Conservation (phyloP, 2,113 vertebrate genomes). For the Crotalus viridis region DNA sequence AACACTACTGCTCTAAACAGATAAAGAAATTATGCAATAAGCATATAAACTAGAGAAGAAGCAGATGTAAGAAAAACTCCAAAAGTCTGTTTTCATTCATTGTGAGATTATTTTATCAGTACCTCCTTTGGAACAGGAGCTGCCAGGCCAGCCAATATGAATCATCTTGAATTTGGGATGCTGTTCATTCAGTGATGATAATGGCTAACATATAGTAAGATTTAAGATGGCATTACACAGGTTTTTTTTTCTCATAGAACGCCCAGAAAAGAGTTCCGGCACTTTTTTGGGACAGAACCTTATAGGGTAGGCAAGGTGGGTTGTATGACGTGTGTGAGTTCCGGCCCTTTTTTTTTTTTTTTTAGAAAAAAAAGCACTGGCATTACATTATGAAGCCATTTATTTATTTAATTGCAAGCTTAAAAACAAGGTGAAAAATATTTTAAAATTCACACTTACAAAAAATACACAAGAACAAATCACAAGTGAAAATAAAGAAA, state of each 20-base stretch:
- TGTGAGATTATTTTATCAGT: not conserved
- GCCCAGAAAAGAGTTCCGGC: no score
- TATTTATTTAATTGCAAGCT: not conserved
- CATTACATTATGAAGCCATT: not conserved
- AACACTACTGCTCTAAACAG: not conserved
- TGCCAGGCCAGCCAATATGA: not conserved
- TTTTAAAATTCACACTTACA: not conserved
- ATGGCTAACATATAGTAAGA: not conserved
- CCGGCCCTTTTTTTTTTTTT: no score
- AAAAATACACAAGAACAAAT: not conserved
- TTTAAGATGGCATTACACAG: not conserved
- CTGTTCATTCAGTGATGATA: not conserved
- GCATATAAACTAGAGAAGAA: not conserved
- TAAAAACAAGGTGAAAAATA: not conserved
- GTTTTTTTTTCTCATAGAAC: no score
- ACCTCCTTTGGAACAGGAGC: not conserved
- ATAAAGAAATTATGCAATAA: not conserved
- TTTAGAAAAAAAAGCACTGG: no score
- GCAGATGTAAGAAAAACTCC: not conserved
- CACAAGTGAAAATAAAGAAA: not conserved
- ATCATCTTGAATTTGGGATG: not conserved
- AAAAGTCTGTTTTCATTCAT: not conserved
- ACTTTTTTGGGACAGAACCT: no score
- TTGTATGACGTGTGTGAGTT: no score
- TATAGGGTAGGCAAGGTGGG: no score